Percentiles rank a stretch among this genome's conserved stretches.
phyloP scores from a whole-genome alignment of 2,888 invertebrate genomes.

The Oligia fasciuncula region DNA sequence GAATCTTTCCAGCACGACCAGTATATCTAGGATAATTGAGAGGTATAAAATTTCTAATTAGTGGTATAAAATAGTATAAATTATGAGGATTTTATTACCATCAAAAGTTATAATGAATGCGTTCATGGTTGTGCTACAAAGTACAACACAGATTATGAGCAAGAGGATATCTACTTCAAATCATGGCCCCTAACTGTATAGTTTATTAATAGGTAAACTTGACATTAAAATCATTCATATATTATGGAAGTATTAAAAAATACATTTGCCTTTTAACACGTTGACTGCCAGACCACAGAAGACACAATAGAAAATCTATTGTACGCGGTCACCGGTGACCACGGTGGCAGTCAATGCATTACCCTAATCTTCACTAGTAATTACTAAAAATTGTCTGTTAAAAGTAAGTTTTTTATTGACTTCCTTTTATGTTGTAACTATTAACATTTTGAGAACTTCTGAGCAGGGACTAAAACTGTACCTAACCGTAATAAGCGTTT shows the following conservation, averaged over 20 bases:
- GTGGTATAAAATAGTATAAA: too few relatives aligned
- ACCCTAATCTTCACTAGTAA: not conserved
- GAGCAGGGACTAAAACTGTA: too few relatives aligned
- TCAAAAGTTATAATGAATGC: too few relatives aligned
- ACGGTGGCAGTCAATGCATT: not conserved
- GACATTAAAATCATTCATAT: not conserved
- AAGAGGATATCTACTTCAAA: not conserved
- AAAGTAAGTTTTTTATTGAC: slow-evolving; percentile 1
- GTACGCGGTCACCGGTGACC: too few relatives aligned
- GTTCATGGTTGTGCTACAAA: too few relatives aligned
- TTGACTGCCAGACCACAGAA: too few relatives aligned
- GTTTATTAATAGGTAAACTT: not conserved
- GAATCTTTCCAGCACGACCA: too few relatives aligned
- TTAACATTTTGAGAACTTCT: slow-evolving; percentile 8
- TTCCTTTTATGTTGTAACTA: slow-evolving; percentile 12
- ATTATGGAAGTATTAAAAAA: slow-evolving; percentile 1
- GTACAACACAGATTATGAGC: slow-evolving; percentile 1
- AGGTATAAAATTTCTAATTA: too few relatives aligned
- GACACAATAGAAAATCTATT: too few relatives aligned
- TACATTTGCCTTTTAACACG: not conserved
- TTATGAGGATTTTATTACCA: too few relatives aligned
- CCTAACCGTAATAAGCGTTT: too few relatives aligned
- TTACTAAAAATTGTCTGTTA: slow-evolving; percentile 16
- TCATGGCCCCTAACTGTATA: not conserved
- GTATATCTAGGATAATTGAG: too few relatives aligned